Conservation (phyloP, 2,888 invertebrate species). For the Cylindroiulus punctatus region DNA sequence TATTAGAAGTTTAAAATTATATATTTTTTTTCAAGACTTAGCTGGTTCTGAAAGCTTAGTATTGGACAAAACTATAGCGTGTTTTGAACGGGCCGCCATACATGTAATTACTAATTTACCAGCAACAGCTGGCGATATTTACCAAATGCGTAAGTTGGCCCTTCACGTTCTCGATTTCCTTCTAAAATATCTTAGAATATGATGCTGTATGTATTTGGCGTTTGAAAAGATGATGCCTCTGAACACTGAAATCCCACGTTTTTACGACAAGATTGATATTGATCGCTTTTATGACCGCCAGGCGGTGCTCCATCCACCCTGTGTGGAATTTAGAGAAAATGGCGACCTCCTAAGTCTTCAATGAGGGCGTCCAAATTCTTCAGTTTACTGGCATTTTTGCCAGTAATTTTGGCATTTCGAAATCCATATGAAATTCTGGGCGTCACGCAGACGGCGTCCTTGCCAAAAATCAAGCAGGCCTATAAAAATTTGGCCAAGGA, state of each 20-base stretch:
- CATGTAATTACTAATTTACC: too few species aligned
- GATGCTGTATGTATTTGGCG: too few species aligned
- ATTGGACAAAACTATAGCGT: too few species aligned
- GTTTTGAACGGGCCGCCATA: too few species aligned
- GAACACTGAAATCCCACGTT: background rate
- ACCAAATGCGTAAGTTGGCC: too few species aligned
- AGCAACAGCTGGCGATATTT: too few species aligned
- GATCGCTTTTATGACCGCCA: background rate
- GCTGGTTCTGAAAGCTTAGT: too few species aligned
- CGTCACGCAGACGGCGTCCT: conserved; percentile 77
- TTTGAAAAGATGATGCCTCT: too few species aligned
- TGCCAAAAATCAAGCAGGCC: conserved; percentile 85
- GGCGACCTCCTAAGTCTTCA: conserved; percentile 26
- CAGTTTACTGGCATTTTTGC: conserved; percentile 44
- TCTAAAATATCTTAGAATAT: too few species aligned
- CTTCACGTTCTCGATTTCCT: too few species aligned
- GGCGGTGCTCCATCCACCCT: background rate
- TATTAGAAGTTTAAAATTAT: too few species aligned
- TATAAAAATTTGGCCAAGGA: conserved; percentile 90
- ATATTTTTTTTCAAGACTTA: too few species aligned
- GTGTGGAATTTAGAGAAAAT: background rate
- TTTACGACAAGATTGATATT: background rate
- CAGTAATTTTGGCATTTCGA: conserved; percentile 39
- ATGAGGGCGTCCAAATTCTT: background rate
- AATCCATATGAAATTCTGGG: conserved; percentile 87